Evolutionary conservation across 2,113 vertebrate genomes (phyloP), one percentile per base, ranked within the genome.

Genomic region (Microtus richardsoni): DNA sequence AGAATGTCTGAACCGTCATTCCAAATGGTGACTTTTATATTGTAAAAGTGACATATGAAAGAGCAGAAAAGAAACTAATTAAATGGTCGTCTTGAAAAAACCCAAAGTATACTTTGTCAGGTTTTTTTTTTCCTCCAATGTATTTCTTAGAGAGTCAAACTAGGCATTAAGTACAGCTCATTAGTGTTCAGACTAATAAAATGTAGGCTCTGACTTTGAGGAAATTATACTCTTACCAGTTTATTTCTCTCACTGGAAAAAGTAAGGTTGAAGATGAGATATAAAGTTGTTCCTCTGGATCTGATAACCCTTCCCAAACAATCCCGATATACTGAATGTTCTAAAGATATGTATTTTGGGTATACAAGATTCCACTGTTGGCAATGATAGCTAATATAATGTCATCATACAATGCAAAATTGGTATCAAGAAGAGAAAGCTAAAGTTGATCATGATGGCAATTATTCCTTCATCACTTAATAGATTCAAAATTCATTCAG

Each of bases 1-100:
- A 95, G 22, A 93, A 93, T 88, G 74, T 75, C 87, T 96, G 66
- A 94, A 47, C 28, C 71, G 73, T 93, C 79, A 71, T 39, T 94
- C 39, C 80, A 80, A 79, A 79, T 5, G 86, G 33, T 82, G 66
- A 82, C 52, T 91, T 91, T 96, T 84, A 16, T 92, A 66, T n/a
- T 93, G 17, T 73, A 91, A 77, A 95, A 93, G 22, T 89, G 52
- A 49, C 93, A 85, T 47, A 64, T 89, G 78, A 91, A 93, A 64
- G 68, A 82, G 36, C 64, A 95, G 74, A 85, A 96, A 89, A 80
- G 39, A 96, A 93, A 78, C 70, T 28, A 85, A 84, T 80, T 75
- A 47, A 21, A 71, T 60, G 66, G 94, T 91, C 4, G 3, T 41
- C 3, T 54, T 47, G 28, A 68, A 89, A 33, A 33, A 52, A 60